Evolutionary conservation across 2,888 invertebrate genomes (phyloP).

Genomic region (Drosophila maculinotata): DNA sequence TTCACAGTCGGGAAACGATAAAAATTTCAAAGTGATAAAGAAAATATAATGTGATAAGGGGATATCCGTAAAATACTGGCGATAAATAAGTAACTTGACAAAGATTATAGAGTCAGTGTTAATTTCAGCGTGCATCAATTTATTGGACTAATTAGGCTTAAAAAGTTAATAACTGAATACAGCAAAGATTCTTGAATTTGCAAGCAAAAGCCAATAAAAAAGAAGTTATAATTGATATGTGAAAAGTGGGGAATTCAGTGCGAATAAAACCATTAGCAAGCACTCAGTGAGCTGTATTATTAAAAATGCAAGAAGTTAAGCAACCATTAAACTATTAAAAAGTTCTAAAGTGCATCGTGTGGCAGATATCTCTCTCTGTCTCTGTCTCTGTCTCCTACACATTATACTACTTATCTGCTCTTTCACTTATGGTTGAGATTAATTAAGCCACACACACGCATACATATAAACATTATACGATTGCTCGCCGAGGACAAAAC

Average conservation of each 20-base stretch:
- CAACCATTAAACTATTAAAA: slow-evolving; percentile 66
- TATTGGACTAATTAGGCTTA: too few relatives aligned
- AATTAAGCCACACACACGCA: slow-evolving; percentile 54
- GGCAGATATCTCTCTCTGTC: slow-evolving; percentile 2
- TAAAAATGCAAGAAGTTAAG: slow-evolving; percentile 33
- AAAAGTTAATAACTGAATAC: too few relatives aligned
- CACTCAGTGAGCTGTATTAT: slow-evolving; percentile 20
- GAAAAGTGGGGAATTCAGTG: neutral
- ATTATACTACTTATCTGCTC: slow-evolving; percentile 29
- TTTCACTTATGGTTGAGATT: slow-evolving; percentile 47
- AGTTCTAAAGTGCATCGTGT: slow-evolving; percentile 44
- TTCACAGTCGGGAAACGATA: too few relatives aligned
- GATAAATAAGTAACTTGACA: too few relatives aligned
- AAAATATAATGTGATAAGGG: too few relatives aligned
- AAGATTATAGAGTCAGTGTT: too few relatives aligned
- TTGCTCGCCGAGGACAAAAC: slow-evolving; percentile 47
- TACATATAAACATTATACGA: slow-evolving; percentile 21
- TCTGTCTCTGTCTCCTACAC: neutral
- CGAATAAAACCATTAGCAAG: slow-evolving; percentile 17
- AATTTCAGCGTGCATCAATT: too few relatives aligned
- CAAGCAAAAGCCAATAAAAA: too few relatives aligned
- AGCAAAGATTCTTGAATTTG: too few relatives aligned
- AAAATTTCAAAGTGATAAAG: too few relatives aligned
- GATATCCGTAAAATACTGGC: too few relatives aligned
- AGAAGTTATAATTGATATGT: too few relatives aligned